Evolutionary conservation across 2,888 invertebrate genomes (phyloP).

Genomic region (Mesorhabditis spiculigera): DNA sequence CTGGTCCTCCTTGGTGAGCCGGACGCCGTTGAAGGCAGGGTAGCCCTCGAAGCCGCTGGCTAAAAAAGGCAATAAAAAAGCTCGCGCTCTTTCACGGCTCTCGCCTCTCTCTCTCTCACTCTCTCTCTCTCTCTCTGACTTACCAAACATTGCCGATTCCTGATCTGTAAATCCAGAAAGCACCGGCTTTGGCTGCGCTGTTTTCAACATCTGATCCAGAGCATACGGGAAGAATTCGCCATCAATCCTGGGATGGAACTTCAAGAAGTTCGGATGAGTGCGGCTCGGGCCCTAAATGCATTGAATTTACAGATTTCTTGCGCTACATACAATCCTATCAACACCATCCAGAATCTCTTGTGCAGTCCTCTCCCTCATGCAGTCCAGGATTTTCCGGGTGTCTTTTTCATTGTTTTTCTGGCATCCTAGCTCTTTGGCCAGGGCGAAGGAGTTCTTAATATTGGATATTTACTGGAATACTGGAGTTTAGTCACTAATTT

Average conservation of each 20-base stretch:
- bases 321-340: slow-evolving; percentile 33
- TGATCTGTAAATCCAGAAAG: no score
- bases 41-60: no score
- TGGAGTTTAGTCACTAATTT: no score
- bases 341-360: slow-evolving; percentile 41
- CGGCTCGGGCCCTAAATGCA: slow-evolving; percentile 14
- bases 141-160: no score
- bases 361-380: slow-evolving; percentile 36
- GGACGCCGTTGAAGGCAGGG: no score
- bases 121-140: no score
- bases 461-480: no score
- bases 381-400: slow-evolving; percentile 28
- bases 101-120: no score
- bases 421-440: slow-evolving; percentile 33
- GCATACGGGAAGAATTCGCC: slow-evolving; percentile 40
- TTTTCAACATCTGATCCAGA: slow-evolving; percentile 15
- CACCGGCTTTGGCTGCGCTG: slow-evolving; percentile 31
- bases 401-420: slow-evolving; percentile 14
- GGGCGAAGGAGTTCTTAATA: slow-evolving; percentile 7
- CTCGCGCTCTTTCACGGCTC: neutral
- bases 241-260: slow-evolving; percentile 36
- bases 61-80: no score
- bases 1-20: slow-evolving; percentile 5
- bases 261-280: slow-evolving; percentile 15
- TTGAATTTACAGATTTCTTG: neutral